Percentiles rank a stretch among this genome's conserved stretches.
phyloP scores from a whole-genome alignment of 2,113 vertebrate species.

The Sus scrofa region T2T-Sscrofa CM000816.6:42983501-42984000 shows the following conservation, averaged over 20 bases:
- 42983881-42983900: neutral
- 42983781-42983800: neutral
- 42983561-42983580: neutral
- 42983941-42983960: neutral
- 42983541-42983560: neutral
- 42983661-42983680: neutral
- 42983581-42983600: neutral
- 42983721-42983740: neutral
- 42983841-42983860: neutral
- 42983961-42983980: neutral
- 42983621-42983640: neutral
- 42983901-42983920: neutral
- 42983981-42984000: neutral
- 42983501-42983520: neutral
- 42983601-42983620: neutral
- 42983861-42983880: rapidly evolving
- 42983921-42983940: neutral
- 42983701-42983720: neutral
- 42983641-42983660: neutral
- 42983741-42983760: neutral
- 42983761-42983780: neutral
- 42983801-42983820: neutral
- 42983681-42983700: rapidly evolving
- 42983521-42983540: neutral
- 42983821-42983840: neutral